Base-by-base conservation (phyloP, 2,888 invertebrate species). In the Molanna angustata region DNA sequence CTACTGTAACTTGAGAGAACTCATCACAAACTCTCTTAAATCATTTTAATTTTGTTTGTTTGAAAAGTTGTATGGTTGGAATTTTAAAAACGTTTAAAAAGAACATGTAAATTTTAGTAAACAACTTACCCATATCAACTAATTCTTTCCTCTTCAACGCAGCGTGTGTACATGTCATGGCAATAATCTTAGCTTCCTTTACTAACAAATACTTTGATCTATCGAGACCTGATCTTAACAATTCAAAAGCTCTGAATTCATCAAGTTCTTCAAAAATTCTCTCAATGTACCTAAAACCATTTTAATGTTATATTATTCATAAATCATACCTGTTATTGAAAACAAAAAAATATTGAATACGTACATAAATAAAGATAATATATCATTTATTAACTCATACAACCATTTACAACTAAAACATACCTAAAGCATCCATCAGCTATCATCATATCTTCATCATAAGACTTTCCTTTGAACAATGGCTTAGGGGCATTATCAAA, bases 161-260 rank as follows among this genome's bases (percentile, higher is more conserved):
- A 1, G 99, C 99, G 71, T 99, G 99, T 0, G 99, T 99, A 75
- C 99, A 99, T 0, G 99, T 99, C 99, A 99, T 99, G 1, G 99
- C 99, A 62, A 99, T 99, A 49, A 99, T 96, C 75, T 98, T 99
- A 0, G 99, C 98, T 69, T 99, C 99, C 67, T 96, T 95, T 0
- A 99, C 97, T 47, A 99, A 76, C 51, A 99, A 76, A 72, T 99
- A 99, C 65, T 96, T 93, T 0, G 97, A 94, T 42, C 99, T 80
- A 69, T 99, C 99, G 42, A 95, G 75, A 0, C 99, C 99, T 43
- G 94, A 95, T 7, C 99, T 81, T 4, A 99, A 74, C 60, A 99
- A 74, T 71, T 99, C 99, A 71, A 99, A 99, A 0, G 99, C 97
- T 44, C 98, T 80, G 69, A 99, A 99, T 69, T 99, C 98, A 68